Evolutionary conservation across 2,797 vertebrate species (phyloP).

Genomic region (Sternarchorhynchus goeldii): DNA sequence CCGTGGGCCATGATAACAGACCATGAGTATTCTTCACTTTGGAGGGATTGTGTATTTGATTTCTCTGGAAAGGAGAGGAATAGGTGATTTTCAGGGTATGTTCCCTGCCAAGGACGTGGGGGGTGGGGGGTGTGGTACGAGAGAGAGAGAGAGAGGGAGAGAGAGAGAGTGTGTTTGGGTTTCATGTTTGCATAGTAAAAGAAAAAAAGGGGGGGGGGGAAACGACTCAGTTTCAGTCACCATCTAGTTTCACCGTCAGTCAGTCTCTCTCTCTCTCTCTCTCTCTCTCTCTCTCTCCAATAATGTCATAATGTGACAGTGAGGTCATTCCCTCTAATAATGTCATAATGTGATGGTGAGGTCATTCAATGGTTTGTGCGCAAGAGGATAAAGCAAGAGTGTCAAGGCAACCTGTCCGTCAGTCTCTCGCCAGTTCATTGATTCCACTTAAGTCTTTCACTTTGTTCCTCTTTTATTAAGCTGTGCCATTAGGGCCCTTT

Average conservation of each 20-base stretch:
- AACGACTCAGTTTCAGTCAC: constrained; percentile 48
- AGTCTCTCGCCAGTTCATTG: constrained; percentile 36
- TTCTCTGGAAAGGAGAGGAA: constrained; percentile 13
- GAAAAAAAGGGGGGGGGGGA: not conserved
- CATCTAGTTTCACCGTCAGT: constrained; percentile 45
- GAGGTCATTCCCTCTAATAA: constrained; percentile 14
- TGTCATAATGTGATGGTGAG: constrained; percentile 56
- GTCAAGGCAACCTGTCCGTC: constrained; percentile 42
- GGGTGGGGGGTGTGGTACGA: too few species aligned
- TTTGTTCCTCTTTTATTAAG: constrained; percentile 11
- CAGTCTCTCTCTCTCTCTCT: not conserved
- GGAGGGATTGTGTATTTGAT: constrained; percentile 11
- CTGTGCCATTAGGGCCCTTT: constrained; percentile 1
- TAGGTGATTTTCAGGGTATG: not conserved
- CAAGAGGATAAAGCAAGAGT: constrained; percentile 29
- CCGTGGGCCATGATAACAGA: too few species aligned
- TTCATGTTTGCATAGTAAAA: constrained; percentile 53
- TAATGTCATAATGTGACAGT: not conserved
- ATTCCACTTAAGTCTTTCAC: constrained; percentile 16
- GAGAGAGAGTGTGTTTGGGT: not conserved
- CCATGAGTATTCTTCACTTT: not conserved
- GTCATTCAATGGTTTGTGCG: constrained; percentile 48
- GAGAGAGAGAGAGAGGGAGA: too few species aligned
- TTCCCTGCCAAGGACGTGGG: not conserved
- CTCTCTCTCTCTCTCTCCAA: not conserved